Percentiles rank a stretch among this genome's conserved stretches.
Evolutionary conservation across 2,113 vertebrate species (phyloP).

Genomic region (Petaurus breviceps): DNA sequence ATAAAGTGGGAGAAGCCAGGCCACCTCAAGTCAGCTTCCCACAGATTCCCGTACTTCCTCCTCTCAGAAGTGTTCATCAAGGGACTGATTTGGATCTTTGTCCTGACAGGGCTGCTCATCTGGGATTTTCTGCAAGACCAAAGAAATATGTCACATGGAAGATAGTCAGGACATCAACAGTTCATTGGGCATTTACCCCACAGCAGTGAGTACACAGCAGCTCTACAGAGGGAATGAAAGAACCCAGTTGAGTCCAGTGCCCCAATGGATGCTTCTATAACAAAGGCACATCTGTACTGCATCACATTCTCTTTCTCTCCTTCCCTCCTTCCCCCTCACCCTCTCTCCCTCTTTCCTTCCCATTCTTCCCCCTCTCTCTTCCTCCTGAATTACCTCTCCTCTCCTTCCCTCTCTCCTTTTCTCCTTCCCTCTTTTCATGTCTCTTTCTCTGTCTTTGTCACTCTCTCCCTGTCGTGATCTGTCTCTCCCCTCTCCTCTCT

Average conservation of each 20-base stretch:
- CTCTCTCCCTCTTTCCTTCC: too few relatives aligned
- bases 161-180: not conserved
- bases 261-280: too few relatives aligned
- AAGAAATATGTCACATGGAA: not conserved
- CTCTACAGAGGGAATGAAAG: not conserved
- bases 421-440: too few relatives aligned
- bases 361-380: too few relatives aligned
- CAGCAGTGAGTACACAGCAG: not conserved
- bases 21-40: not conserved
- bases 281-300: too few relatives aligned
- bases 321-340: too few relatives aligned
- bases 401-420: too few relatives aligned
- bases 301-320: too few relatives aligned
- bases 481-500: too few relatives aligned
- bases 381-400: too few relatives aligned
- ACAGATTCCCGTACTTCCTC: not conserved
- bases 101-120: conserved; percentile 46
- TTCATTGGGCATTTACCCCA: not conserved
- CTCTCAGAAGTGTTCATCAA: conserved; percentile 61
- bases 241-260: not conserved
- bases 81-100: conserved; percentile 7
- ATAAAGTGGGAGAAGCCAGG: not conserved
- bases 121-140: conserved; percentile 65
- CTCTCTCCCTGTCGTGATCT: too few relatives aligned
- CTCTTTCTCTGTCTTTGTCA: too few relatives aligned